Evolutionary conservation across 35 echinoderm and acorn worm genomes (phyloP), one percentile per base, ranked within the genome.

Genomic region (Ptychodera flava): DNA sequence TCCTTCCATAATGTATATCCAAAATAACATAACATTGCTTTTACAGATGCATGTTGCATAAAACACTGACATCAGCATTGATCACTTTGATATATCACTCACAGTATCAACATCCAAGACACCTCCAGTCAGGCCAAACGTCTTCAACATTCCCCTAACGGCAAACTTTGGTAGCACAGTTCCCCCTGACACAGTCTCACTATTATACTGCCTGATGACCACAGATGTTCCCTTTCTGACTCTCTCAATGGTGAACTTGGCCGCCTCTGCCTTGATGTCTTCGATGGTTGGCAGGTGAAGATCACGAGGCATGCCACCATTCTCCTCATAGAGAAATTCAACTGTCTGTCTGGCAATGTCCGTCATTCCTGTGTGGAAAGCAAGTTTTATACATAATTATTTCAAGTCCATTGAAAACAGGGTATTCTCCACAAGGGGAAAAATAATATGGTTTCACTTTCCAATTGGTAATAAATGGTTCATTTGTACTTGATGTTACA

Each of bases 271-370:
- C 45, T 91, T 94, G 89, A 93, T 89, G 88, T 93, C 92, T 32
- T 93, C 92, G 29, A 93, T 93, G 53, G 92, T 93, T 0, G 92
- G 88, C 12, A 93, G 88, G 87, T 93, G 92, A 35, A 93, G 88
- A 35, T 93, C 92, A 16, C 92, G 78, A 6, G 92, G 92, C 84
- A 93, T 93, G 12, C 92, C 92, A 33, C 92, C 92, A 76, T 93
- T 93, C 85, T 93, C 92, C 31, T 93, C 92, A 28, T 90, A 93
- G 28, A 93, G 85, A 81, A 94, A 94, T 36, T 94, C 92, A 1
- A 94, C 92, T 2, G 92, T 94, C 38, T 94, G 92, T 15, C 92
- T 81, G 33, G 92, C 92, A 6, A 94, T 94, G 87, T 94, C 92
- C 1, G 92, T 91, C 92, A 94, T 94, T 38, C 92, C 92, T 94